Evolutionary conservation across 1,140 invertebrate species (phyloP).

Genomic region (Drosophila pseudoobscura): DNA sequence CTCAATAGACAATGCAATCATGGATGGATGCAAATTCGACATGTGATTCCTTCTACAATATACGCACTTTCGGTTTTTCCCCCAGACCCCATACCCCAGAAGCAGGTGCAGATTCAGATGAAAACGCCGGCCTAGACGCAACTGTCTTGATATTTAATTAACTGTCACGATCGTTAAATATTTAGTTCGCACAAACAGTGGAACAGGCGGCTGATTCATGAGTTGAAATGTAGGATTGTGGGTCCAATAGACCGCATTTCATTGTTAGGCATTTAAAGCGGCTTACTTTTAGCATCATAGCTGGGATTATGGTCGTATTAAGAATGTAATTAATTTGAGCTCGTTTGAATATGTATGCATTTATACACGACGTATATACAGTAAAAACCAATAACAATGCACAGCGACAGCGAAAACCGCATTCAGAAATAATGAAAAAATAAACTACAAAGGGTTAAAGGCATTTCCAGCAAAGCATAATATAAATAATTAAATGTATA

Average conservation of each 20-base stretch:
- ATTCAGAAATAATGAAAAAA: constrained; percentile 30
- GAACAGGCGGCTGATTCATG: constrained; percentile 23
- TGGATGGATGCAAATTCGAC: not conserved
- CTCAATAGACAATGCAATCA: not conserved
- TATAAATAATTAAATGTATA: constrained; percentile 70
- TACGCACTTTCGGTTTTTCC: constrained; percentile 9
- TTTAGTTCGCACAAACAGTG: constrained; percentile 10
- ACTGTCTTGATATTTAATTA: constrained; percentile 42
- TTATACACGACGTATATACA: constrained; percentile 12
- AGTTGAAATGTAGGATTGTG: not conserved
- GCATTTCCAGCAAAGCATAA: constrained; percentile 40
- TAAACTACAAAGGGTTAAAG: constrained; percentile 51
- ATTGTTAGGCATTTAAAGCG: constrained; percentile 35
- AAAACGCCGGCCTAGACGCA: constrained; percentile 9
- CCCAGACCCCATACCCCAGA: not conserved
- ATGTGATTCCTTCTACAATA: not conserved
- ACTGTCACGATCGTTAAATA: constrained; percentile 22
- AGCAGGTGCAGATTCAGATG: constrained; percentile 10
- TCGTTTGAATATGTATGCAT: constrained; percentile 43
- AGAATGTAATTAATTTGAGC: constrained; percentile 76
- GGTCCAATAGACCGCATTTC: constrained; percentile 31
- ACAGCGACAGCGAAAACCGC: constrained; percentile 20
- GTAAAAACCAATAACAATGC: constrained; percentile 48
- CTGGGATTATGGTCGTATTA: constrained; percentile 64
- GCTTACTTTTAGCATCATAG: constrained; percentile 45